Conservation (phyloP, 2,797 vertebrate genomes). For the Alauda arvensis region DNA sequence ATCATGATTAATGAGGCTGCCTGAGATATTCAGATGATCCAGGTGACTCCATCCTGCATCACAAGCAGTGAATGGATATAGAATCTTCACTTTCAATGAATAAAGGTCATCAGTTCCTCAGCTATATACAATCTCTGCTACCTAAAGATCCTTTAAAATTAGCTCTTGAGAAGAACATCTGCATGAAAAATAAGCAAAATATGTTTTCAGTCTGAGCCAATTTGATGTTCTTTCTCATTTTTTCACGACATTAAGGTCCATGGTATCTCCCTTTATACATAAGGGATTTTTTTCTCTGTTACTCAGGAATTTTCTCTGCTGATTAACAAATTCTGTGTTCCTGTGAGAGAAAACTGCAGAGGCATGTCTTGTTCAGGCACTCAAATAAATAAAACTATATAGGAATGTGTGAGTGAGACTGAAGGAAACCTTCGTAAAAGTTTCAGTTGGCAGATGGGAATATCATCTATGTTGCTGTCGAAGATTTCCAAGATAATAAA, state of each 20-base stretch:
- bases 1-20: background rate
- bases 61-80: background rate
- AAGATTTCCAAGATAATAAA: conserved; percentile 26
- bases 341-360: background rate
- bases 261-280: background rate
- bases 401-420: background rate
- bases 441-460: background rate
- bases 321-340: background rate
- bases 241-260: background rate
- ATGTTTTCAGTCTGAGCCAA: background rate
- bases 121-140: background rate
- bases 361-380: background rate
- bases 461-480: background rate
- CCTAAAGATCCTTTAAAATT: background rate
- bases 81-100: background rate
- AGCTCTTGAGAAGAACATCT: background rate
- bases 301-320: background rate
- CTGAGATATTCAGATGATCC: background rate
- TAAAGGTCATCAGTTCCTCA: background rate
- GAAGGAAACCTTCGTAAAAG: background rate
- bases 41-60: background rate
- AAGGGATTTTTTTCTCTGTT: background rate
- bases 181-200: background rate
- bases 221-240: background rate
- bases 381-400: background rate